Base-by-base conservation (phyloP, 2,113 vertebrate species). In the Tor tambroides region DNA sequence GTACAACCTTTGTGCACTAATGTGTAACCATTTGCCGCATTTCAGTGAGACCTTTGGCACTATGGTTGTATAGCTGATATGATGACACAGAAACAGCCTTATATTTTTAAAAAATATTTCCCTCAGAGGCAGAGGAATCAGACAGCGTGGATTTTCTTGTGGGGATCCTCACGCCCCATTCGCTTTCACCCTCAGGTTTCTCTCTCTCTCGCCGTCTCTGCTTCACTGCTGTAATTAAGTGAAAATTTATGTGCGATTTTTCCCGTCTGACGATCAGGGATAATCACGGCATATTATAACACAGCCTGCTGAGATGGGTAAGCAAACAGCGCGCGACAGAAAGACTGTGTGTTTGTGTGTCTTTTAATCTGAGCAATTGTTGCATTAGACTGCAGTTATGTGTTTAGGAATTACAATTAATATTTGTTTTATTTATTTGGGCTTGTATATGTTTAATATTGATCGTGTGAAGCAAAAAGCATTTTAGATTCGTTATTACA, bases 261-360 rank as follows among this genome's bases (percentile, higher is more conserved):
- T 87, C 72, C 72, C 38, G 14, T 85, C 85, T 88, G 80, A 85
- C 72, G 81, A 89, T 88, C 85, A 86, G 77, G 86, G 74, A 86
- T 88, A 84, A 89, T 90, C 87, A 84, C 75, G 19, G 11, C 83
- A 43, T 78, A 83, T 87, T 84, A 80, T 56, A 79, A 59, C 82
- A 79, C 83, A 87, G 78, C 88, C 87, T 78, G 87, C 83, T 88
- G 90, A 85, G 86, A 89, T 87, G 86, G 86, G 86, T 89, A 84
- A 89, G 88, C 89, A 88, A 90, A 90, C 85, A 88, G 80, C 56
- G 67, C 49, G 46, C 76, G 23, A 59, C 14, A 38, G 32, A 84
- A 86, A 74, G 49, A 84, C 28, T 51, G 81, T 77, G n/a, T 46
- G 26, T 46, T 11, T 11, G 9, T 30, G 71, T 87, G 72, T 78